Evolutionary conservation across 2,888 invertebrate genomes (phyloP), one percentile per base, ranked within the genome.

Genomic region (Cephus spinipes): DNA sequence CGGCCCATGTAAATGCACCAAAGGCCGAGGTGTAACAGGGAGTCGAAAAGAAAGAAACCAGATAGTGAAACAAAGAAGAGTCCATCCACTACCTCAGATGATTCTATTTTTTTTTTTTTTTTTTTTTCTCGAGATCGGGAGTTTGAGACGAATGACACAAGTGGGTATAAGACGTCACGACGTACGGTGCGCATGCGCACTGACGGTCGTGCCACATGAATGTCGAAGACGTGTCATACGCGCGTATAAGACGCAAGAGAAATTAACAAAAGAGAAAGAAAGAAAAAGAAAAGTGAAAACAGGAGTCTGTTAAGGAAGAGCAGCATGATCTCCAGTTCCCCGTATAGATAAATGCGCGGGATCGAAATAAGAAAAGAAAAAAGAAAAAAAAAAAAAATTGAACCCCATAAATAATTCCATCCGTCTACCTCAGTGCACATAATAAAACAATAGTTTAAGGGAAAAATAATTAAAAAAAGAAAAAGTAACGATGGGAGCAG

Each of bases 391-490:
- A 36, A 15, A 55, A 40, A 40, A 15, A 40, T 15, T 15, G 40
- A 69, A 71, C 74, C 77, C 76, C 71, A 71, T 81, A 82, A 83
- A 85, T 88, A 89, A 55, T 90, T 90, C 90, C 90, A 90, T 89
- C 90, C 86, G 89, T 87, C 90, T 90, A 90, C 90, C 90, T 90
- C 90, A 90, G 86, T 89, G 89, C 89, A 89, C 87, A 88, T 87
- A 87, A 86, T 86, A 87, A 80, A 85, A 85, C 86, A 86, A 86
- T 88, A 89, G 85, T 83, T 85, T 84, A 88, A 89, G 84, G 81
- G 79, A 80, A 80, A 83, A 83, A 77, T 82, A 74, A 80, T 35
- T 75, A 77, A 73, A 73, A 81, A 77, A 77, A 74, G 55, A 76
- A 33, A n/a, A 55, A 73, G 35, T 34, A 34, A 34, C 71, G 33